Conservation (phyloP, 2,797 vertebrate species). For the Pangasius mekongensis region DNA sequence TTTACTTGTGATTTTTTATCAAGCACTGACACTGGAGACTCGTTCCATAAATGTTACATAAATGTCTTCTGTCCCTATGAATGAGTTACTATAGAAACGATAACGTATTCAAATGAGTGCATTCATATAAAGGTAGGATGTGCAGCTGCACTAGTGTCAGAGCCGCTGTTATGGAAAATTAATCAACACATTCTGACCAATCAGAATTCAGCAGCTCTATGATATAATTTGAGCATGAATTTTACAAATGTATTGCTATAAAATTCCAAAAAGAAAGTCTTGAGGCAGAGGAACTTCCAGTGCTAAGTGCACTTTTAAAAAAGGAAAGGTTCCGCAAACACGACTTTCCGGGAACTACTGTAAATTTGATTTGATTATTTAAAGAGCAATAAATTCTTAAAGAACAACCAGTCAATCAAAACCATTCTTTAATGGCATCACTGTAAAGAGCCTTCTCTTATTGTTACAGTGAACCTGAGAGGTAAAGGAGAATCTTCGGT, state of each 20-base stretch:
- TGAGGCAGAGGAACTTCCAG: no score
- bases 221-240: not conserved
- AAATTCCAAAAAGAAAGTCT: no score
- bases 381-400: not conserved
- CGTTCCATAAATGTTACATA: not conserved
- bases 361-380: not conserved
- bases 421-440: not conserved
- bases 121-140: not conserved
- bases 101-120: not conserved
- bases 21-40: no score
- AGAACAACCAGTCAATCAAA: not conserved
- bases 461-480: no score
- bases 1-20: no score
- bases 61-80: not conserved
- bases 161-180: not conserved
- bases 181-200: not conserved
- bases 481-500: not conserved
- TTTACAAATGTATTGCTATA: no score
- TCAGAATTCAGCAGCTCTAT: not conserved
- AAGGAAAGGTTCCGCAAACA: not conserved
- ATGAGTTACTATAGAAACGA: not conserved
- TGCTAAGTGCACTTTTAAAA: no score
- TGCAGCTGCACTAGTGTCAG: no score
- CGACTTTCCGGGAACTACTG: not conserved
- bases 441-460: not conserved